Evolutionary conservation across 2,113 vertebrate genomes (phyloP), one percentile per base, ranked within the genome.

Genomic region (Scytalopus superciliaris): DNA sequence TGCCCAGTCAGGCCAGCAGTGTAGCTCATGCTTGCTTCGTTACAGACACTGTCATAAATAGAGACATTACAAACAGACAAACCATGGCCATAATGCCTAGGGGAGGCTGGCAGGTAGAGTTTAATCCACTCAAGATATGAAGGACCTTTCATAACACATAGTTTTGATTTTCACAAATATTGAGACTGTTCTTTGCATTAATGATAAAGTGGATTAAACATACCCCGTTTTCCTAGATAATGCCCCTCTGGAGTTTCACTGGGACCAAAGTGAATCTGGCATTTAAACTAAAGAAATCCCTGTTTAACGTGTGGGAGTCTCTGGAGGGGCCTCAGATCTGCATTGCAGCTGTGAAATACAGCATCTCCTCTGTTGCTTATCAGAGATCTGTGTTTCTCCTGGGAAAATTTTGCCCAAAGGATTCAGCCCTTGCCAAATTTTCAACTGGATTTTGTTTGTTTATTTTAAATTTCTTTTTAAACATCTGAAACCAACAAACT

Each of bases 381-480:
- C 92, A 70, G 59, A 91, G 44, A 90, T 88, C 87, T 86, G 3
- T 52, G 42, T 79, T 95, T 93, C 96, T 94, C 93, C 76, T 93
- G 90, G 94, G 96, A 92, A 91, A 95, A 74, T 52, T 88, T 70
- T 86, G 85, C 96, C 92, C 92, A 90, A 88, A 94, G 85, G 94
- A 96, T 90, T 90, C 87, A 94, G 79, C 63, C 64, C 35, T 92
- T 94, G 89, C 87, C 89, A 84, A 93, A 93, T 85, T 95, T 95
- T 90, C 66, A 60, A 17, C 74, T 92, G 80, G 69, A 84, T 94
- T 92, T 94, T 92, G 85, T 94, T 96, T 97, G 95, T 95, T 96
- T 97, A 93, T 96, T 95, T 95, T 92, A 92, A 74, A 90, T 89
- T 95, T 92, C 62, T 94, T 92, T 91, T 96, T 85, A 95, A 94